Evolutionary conservation across 53 echinoderm and acorn worm genomes (phyloP).

Genomic region (Paelopatides confundens): DNA sequence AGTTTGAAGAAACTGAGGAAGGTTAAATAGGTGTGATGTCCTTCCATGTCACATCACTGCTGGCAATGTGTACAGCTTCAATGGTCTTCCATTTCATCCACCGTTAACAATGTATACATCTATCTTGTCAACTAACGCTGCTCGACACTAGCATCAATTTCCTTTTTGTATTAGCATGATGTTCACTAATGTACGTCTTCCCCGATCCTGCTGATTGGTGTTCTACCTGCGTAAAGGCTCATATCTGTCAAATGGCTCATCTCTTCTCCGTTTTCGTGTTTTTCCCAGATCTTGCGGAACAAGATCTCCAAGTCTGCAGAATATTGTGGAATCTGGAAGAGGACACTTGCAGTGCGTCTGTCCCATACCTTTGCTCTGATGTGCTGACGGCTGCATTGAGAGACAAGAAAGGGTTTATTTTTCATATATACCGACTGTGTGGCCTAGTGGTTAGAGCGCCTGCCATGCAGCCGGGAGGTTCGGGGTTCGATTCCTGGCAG

Average conservation of each 20-base stretch:
- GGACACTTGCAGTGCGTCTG: constrained; percentile 74
- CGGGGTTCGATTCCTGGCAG: too few species aligned
- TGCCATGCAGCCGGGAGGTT: too few species aligned
- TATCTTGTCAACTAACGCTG: not conserved
- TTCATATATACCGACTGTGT: too few species aligned
- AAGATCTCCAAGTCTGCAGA: constrained; percentile 78
- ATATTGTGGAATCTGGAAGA: constrained; percentile 89
- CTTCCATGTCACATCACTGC: too few species aligned
- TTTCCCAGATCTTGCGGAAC: constrained; percentile 86
- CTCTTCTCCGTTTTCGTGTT: constrained; percentile 63
- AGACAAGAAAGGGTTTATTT: not conserved
- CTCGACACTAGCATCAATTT: not conserved
- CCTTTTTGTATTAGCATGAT: too few species aligned
- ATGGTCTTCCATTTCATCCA: not conserved
- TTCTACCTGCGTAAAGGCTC: not conserved
- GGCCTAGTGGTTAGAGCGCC: too few species aligned
- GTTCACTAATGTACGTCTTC: not conserved
- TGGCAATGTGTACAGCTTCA: too few species aligned
- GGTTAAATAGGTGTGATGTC: too few species aligned
- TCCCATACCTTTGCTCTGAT: constrained; percentile 91
- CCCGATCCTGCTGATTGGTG: not conserved
- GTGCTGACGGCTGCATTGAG: constrained; percentile 63
- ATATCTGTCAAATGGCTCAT: constrained; percentile 5
- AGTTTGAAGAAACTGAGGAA: too few species aligned
- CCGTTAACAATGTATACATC: not conserved